Evolutionary conservation across 2,888 invertebrate species (phyloP).

Genomic region (Drepanosiphum platanoidis): DNA sequence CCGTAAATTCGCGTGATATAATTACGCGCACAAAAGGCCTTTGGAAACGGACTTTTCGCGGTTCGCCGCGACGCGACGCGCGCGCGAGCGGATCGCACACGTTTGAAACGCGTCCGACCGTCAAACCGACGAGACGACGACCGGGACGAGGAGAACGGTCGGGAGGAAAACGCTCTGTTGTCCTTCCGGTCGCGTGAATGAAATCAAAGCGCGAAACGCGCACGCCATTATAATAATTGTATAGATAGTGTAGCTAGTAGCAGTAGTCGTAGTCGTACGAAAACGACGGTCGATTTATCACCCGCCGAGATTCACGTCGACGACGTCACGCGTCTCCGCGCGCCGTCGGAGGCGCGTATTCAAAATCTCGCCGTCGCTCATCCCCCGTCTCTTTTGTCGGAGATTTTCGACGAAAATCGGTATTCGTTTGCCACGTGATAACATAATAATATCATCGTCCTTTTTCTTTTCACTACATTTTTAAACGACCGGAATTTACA

Average conservation of each 20-base stretch:
- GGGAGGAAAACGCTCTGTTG: background rate
- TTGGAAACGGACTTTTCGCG: background rate
- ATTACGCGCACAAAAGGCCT: background rate
- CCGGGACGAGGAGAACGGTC: background rate
- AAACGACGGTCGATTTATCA: constrained; percentile 6
- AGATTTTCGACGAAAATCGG: too few species aligned
- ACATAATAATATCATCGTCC: too few species aligned
- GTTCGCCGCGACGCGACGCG: background rate
- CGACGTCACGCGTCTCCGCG: too few species aligned
- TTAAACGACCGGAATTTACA: too few species aligned
- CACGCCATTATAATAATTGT: too few species aligned
- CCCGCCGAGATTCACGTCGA: background rate
- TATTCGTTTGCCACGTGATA: too few species aligned
- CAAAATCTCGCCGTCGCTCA: too few species aligned
- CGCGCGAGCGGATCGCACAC: background rate
- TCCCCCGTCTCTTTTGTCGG: too few species aligned
- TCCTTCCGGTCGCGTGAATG: constrained; percentile 5
- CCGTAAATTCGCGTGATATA: too few species aligned
- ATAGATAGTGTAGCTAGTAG: too few species aligned
- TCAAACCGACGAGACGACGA: background rate
- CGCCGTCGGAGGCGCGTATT: too few species aligned
- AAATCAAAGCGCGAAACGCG: background rate
- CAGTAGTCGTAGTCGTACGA: background rate
- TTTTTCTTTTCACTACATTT: too few species aligned
- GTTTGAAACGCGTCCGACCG: background rate